phyloP scores from a whole-genome alignment of 2,888 invertebrate species.

The Zaprionus bogoriensis region DNA sequence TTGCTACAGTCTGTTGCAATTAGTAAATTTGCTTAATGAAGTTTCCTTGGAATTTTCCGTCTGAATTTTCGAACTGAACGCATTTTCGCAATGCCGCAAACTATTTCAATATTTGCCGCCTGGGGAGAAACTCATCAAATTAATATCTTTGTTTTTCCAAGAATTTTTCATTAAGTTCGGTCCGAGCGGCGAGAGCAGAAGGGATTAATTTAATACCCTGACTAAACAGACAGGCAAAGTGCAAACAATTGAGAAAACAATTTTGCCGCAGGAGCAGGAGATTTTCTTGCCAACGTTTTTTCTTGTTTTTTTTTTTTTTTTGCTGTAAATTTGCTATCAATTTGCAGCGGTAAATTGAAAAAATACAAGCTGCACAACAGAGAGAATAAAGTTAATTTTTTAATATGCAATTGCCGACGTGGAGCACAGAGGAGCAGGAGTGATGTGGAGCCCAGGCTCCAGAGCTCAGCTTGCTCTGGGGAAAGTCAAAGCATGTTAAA shows the following conservation, averaged over 20 bases:
- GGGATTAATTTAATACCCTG: neutral
- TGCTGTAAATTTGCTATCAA: constrained; percentile 59
- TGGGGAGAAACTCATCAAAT: neutral
- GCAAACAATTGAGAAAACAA: constrained; percentile 1
- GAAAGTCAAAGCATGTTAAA: constrained; percentile 72
- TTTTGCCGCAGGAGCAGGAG: constrained; percentile 12
- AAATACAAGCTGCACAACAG: neutral
- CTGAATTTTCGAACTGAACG: too few relatives aligned
- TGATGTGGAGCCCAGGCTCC: constrained; percentile 20
- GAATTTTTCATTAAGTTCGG: neutral
- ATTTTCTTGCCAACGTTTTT: neutral
- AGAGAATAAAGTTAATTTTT: constrained; percentile 70
- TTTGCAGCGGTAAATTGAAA: constrained; percentile 56
- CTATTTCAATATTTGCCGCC: neutral
- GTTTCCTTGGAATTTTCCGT: too few relatives aligned
- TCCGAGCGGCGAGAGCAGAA: too few relatives aligned
- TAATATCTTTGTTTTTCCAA: neutral
- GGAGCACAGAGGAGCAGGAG: constrained; percentile 23
- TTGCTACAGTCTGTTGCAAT: too few relatives aligned
- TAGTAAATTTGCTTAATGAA: too few relatives aligned
- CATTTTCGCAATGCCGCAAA: neutral
- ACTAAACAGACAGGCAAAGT: constrained; percentile 1
- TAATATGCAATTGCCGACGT: constrained; percentile 70
- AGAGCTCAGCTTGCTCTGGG: constrained; percentile 51
- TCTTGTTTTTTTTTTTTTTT: neutral